Base-by-base conservation (phyloP, 2,113 vertebrate genomes). In the Takifugu bimaculatus region DNA sequence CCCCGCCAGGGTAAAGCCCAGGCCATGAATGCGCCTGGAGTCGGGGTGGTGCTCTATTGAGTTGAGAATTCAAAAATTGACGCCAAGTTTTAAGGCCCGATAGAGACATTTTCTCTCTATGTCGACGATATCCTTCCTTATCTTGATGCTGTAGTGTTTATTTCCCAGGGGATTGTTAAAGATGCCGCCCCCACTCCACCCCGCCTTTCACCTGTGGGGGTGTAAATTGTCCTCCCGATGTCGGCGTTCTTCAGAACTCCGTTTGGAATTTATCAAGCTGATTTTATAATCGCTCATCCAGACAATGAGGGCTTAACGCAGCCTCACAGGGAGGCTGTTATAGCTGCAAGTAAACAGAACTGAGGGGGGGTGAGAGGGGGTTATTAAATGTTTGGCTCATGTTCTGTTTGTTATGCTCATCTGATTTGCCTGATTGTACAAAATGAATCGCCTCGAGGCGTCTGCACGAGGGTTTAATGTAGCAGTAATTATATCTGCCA, bases 201-300 rank as follows among this genome's bases (percentile, higher is more conserved):
- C 32, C 32, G 5, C 5, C 32, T 4, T 39, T 39, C 35, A 39
- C 35, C 35, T 39, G 35, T 10, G 35, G 35, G 35, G 35, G 35
- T 1, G 35, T 1, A 39, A 39, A 39, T 39, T 62, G 44, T 74
- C 63, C n/a, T 13, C 39, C 7, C 54, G 5, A 69, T 32, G 76
- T 54, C 55, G 14, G 32, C n/a, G 10, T 50, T 65, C 15, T 58
- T 60, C 54, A 39, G 66, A 65, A 72, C 54, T 54, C 70, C 70
- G 77, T 82, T 77, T 68, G 48, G 72, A 68, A 79, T 74, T 47
- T 60, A 74, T 74, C 80, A 74, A 9, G 63, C 63, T 66, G 76
- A 63, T 79, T 68, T 76, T 57, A 63, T 71, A 74, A 79, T 77
- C 60, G 52, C 75, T 78, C 75, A 75, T 72, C 73, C 73, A 74